These are phyloP conservation scores for Nemapogon koenigi DNA, from an alignment of 2,888 invertebrate species.

Conservation along the genomic window DNA sequence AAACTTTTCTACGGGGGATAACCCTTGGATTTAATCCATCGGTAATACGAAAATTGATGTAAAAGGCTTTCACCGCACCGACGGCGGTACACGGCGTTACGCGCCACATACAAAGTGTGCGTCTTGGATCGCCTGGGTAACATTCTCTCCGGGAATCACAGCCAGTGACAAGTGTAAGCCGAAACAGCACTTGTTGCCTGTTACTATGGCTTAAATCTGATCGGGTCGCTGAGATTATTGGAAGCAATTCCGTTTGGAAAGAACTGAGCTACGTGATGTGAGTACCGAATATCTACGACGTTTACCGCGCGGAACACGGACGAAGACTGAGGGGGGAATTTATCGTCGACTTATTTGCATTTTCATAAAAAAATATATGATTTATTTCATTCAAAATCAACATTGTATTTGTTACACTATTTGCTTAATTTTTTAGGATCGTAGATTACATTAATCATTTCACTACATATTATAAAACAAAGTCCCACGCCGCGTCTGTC, in stretches of 20 bases:
- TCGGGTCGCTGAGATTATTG: slow-evolving; percentile 39
- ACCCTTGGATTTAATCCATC: slow-evolving; percentile 60
- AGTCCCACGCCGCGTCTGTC: no score
- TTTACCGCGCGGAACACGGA: slow-evolving; percentile 17
- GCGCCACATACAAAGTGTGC: slow-evolving; percentile 47
- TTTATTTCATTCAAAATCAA: slow-evolving; percentile 2
- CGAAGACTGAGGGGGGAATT: slow-evolving; percentile 28
- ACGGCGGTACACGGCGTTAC: slow-evolving; percentile 27
- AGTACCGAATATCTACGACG: slow-evolving; percentile 26
- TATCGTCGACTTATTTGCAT: slow-evolving; percentile 41
- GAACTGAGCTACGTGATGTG: slow-evolving; percentile 55
- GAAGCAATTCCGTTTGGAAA: slow-evolving; percentile 59
- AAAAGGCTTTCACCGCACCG: slow-evolving; percentile 42
- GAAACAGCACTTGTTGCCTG: slow-evolving; percentile 44
- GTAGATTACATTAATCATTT: no score
- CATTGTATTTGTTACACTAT: slow-evolving; percentile 5
- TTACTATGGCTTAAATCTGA: slow-evolving; percentile 50
- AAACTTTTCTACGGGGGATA: slow-evolving; percentile 44
- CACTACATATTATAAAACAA: no score
- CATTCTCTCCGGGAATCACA: slow-evolving; percentile 48
- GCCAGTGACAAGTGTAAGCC: slow-evolving; percentile 25
- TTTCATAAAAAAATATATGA: slow-evolving; percentile 22
- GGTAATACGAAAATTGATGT: slow-evolving; percentile 64
- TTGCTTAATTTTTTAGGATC: no score
- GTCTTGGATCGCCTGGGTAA: slow-evolving; percentile 23